Evolutionary conservation across 2,888 invertebrate species (phyloP).

Genomic region (Hesperia comma): DNA sequence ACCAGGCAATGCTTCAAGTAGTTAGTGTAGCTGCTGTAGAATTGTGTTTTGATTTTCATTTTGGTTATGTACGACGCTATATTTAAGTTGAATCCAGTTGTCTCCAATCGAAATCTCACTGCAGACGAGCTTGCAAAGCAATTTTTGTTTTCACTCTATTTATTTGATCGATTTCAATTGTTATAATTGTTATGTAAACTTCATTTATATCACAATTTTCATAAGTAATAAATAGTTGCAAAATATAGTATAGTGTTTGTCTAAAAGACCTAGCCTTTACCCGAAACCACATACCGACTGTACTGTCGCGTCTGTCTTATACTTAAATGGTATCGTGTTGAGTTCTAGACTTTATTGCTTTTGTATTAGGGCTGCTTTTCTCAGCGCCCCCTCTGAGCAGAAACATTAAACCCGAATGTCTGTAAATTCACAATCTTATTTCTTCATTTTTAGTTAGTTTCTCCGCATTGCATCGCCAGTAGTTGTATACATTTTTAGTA

Average conservation of each 20-base stretch:
- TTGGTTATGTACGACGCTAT: slow-evolving; percentile 48
- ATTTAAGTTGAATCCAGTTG: background rate
- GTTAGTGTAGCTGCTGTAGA: slow-evolving; percentile 47
- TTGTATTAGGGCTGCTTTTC: slow-evolving; percentile 58
- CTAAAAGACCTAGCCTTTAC: slow-evolving; percentile 48
- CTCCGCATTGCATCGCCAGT: slow-evolving; percentile 75
- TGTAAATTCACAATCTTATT: slow-evolving; percentile 79
- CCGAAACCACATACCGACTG: slow-evolving; percentile 48
- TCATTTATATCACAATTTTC: slow-evolving; percentile 33
- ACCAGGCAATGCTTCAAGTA: slow-evolving; percentile 65
- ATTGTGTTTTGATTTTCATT: slow-evolving; percentile 43
- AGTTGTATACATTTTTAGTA: slow-evolving; percentile 46
- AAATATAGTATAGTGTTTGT: slow-evolving; percentile 51
- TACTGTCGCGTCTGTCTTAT: slow-evolving; percentile 53
- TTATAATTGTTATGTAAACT: background rate
- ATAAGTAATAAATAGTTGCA: slow-evolving; percentile 47
- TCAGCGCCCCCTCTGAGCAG: slow-evolving; percentile 47
- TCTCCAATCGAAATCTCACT: slow-evolving; percentile 45
- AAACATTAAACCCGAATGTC: slow-evolving; percentile 77
- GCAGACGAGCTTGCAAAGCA: slow-evolving; percentile 59
- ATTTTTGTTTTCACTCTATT: slow-evolving; percentile 49
- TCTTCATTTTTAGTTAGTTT: slow-evolving; percentile 80
- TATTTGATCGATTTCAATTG: slow-evolving; percentile 34
- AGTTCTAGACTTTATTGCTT: slow-evolving; percentile 55
- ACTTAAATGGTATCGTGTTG: slow-evolving; percentile 54